These are phyloP conservation scores for Papilio protenor DNA, from an alignment of 2,888 invertebrate genomes.

Conservation along the genomic window DNA sequence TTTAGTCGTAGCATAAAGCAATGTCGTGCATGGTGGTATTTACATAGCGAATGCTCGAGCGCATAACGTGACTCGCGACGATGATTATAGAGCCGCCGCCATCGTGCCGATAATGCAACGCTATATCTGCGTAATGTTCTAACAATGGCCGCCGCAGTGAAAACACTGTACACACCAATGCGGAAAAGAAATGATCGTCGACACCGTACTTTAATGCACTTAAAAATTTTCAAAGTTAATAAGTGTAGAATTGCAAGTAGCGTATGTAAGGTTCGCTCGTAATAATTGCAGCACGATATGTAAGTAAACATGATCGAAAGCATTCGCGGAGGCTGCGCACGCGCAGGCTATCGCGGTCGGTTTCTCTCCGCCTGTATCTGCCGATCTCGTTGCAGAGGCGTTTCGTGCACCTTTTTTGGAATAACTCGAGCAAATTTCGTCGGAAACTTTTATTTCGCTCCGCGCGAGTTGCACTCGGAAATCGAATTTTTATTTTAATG, in stretches of 20 bases:
- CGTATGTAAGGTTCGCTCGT: constrained; percentile 38
- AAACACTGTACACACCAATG: constrained; percentile 61
- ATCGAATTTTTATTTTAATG: constrained; percentile 83
- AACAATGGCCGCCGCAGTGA: constrained; percentile 68
- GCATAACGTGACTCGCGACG: constrained; percentile 71
- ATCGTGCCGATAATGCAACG: constrained; percentile 68
- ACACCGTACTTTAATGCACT: constrained; percentile 53
- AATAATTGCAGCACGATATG: constrained; percentile 50
- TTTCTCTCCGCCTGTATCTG: constrained; percentile 79
- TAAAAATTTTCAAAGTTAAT: constrained; percentile 47
- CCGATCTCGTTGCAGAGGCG: constrained; percentile 74
- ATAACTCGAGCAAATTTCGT: constrained; percentile 83
- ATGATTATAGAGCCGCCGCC: constrained; percentile 69
- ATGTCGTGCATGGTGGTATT: constrained; percentile 72
- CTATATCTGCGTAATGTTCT: constrained; percentile 68
- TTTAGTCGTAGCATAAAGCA: constrained; percentile 55
- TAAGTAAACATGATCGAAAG: constrained; percentile 60
- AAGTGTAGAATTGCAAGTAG: constrained; percentile 42
- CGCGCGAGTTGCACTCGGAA: constrained; percentile 79
- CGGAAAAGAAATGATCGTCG: constrained; percentile 63
- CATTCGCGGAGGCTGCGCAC: constrained; percentile 56
- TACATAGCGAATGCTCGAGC: constrained; percentile 71
- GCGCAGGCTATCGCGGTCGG: constrained; percentile 73
- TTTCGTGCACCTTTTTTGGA: constrained; percentile 80
- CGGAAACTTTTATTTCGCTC: constrained; percentile 79